phyloP scores from a whole-genome alignment of 2,113 vertebrate species.

The Bubo bubo region DNA sequence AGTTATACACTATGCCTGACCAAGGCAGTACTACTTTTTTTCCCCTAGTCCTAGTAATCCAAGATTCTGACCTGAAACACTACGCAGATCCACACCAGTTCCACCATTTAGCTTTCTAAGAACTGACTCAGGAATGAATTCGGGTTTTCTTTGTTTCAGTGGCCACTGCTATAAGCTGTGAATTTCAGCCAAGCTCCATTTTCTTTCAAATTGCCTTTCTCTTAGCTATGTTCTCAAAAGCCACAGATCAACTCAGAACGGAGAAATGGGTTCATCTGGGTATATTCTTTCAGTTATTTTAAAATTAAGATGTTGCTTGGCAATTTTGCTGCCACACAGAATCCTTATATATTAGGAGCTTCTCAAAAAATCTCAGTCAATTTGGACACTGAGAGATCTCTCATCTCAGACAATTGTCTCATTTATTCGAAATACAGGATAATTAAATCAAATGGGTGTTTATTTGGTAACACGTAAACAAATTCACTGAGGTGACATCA shows the following conservation, averaged over 20 bases:
- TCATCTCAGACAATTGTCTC: not conserved
- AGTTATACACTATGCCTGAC: not conserved
- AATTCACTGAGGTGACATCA: not conserved
- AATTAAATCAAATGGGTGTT: not conserved
- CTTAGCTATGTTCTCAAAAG: not conserved
- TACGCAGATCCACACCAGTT: not conserved
- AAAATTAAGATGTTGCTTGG: not conserved
- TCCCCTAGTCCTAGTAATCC: not conserved
- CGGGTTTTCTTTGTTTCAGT: not conserved
- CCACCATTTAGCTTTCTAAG: not conserved
- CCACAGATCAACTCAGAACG: not conserved
- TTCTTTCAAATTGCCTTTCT: not conserved
- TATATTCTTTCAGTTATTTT: not conserved
- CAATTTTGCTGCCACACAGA: not conserved
- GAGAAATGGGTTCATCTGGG: not conserved
- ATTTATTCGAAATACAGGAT: not conserved
- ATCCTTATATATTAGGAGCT: not conserved
- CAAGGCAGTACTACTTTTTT: not conserved
- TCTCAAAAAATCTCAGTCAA: not conserved
- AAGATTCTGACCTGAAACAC: not conserved
- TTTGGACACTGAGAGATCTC: not conserved
- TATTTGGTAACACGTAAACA: not conserved
- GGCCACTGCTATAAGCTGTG: not conserved
- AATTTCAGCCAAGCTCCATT: not conserved
- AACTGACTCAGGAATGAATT: not conserved